Evolutionary conservation across 1,140 invertebrate species (phyloP), one percentile per base, ranked within the genome.

Genomic region (Lamellibrachia luymesi): DNA sequence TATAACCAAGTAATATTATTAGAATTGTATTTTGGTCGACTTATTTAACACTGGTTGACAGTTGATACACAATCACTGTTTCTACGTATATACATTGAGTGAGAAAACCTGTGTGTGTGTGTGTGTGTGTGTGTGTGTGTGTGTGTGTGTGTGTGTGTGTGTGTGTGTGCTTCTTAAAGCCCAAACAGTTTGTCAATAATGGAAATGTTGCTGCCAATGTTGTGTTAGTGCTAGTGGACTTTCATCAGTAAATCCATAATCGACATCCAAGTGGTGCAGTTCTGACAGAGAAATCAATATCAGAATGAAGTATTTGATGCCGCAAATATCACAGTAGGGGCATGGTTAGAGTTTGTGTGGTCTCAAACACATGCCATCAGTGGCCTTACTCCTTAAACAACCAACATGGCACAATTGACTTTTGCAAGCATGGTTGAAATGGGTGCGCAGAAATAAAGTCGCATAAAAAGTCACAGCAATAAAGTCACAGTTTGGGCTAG

Each of bases 41-140:
- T 80, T 80, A 80, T 17, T 80, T 6, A 80, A 80, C 17, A 80
- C 13, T 51, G 50, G 38, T 89, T 2, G 52, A 50, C 27, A 90
- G 91, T 13, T 51, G 51, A 80, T 93, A 51, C 2, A 90, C 10
- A 93, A 93, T 90, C 38, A 64, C 91, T 22, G 17, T 50, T 91
- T 91, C 49, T 50, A 64, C 17, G 7, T 91, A 80, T 17, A 80
- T 17, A 2, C 2, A 80, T 80, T 80, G 64, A 22, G 64, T 80
- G 64, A 80, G 17, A 80, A 80, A 22, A 80, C 13, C 64, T 80
- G 5, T 80, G 64, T 80, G 64, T 80, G 64, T 80, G 64, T 80
- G 64, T 80, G 64, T 17, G 1, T 80, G 64, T 80, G 64, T 80
- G 64, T 17, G 1, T 80, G 64, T 80, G 64, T 80, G 64, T 17